phyloP scores from a whole-genome alignment of 35 echinoderm and acorn worm genomes.

The Nesometra sesokonis region DNA sequence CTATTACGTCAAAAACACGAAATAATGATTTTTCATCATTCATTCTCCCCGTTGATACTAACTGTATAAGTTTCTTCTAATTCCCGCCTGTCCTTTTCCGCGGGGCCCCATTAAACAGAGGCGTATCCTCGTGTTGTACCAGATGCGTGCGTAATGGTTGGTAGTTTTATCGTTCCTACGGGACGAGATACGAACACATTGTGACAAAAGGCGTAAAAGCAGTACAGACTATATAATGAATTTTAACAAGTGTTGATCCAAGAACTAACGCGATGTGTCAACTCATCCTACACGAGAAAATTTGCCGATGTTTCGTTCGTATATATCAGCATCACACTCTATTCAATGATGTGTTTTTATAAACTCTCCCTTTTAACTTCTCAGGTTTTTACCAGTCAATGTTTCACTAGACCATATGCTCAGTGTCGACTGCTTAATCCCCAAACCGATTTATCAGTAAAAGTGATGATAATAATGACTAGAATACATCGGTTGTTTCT shows the following conservation, averaged over 20 bases:
- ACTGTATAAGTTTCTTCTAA: not conserved
- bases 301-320: not conserved
- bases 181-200: not conserved
- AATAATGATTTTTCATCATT: not conserved
- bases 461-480: too few relatives aligned
- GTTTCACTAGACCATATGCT: not conserved
- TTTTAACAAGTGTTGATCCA: not conserved
- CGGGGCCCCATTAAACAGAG: not conserved
- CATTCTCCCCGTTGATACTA: not conserved
- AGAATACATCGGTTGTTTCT: too few relatives aligned
- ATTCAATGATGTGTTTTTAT: not conserved
- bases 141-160: not conserved
- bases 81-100: not conserved
- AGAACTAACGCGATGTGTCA: not conserved
- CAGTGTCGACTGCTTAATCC: not conserved
- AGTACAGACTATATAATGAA: conserved; percentile 1
- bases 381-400: not conserved
- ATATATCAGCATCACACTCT: not conserved
- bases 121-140: not conserved
- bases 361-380: not conserved
- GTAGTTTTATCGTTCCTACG: not conserved
- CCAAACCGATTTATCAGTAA: too few relatives aligned
- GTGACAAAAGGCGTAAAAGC: not conserved
- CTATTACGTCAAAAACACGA: too few relatives aligned
- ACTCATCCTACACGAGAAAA: not conserved